Percentiles rank a stretch among this genome's conserved stretches.
Conservation (phyloP, 2,113 vertebrate species). For the Pungitius pungitius region DNA sequence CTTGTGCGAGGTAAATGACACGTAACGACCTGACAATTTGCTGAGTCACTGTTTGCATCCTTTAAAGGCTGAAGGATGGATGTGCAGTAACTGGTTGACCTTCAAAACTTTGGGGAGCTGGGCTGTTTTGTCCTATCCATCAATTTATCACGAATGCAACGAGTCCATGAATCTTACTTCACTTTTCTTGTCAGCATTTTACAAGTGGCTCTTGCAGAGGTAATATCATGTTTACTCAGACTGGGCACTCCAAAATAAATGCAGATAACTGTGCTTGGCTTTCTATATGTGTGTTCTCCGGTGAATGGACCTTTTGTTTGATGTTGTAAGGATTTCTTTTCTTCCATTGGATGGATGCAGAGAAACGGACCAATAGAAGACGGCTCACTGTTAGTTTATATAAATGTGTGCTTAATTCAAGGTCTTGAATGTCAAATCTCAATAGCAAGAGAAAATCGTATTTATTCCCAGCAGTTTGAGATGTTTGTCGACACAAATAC, state of each 20-base stretch:
- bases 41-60: constrained; percentile 14
- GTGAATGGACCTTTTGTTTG: background rate
- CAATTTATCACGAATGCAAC: constrained; percentile 70
- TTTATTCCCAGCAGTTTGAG: constrained; percentile 2
- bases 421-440: background rate
- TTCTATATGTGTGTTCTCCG: background rate
- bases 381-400: background rate
- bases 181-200: constrained; percentile 68
- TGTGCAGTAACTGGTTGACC: constrained; percentile 66
- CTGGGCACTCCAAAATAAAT: constrained; percentile 26
- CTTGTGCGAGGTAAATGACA: constrained; percentile 42
- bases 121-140: constrained; percentile 69
- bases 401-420: constrained; percentile 1
- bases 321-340: background rate
- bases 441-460: background rate
- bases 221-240: constrained; percentile 51
- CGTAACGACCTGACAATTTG: constrained; percentile 28
- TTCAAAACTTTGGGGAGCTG: constrained; percentile 65
- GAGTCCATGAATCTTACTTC: constrained; percentile 73
- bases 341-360: background rate
- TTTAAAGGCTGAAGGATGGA: constrained; percentile 52
- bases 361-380: constrained; percentile 2
- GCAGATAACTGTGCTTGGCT: constrained; percentile 13
- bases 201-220: constrained; percentile 50
- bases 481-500: constrained; percentile 16